These are phyloP conservation scores for Stigmatopora nigra DNA, from an alignment of 2,113 vertebrate genomes.

Conservation along the genomic window DNA sequence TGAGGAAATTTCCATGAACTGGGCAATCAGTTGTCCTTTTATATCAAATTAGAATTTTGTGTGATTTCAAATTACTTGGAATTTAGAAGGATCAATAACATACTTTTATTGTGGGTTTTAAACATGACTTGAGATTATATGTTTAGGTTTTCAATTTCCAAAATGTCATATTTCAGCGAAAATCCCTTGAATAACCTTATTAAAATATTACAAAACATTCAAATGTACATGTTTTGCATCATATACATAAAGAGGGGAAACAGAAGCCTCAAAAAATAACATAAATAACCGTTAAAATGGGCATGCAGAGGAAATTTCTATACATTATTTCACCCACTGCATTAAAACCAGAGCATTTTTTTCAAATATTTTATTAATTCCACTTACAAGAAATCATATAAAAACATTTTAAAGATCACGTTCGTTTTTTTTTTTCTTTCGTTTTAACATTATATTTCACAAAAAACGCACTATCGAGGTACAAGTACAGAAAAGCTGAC, in stretches of 20 bases:
- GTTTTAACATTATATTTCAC: slow-evolving; percentile 64
- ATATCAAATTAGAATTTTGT: slow-evolving; percentile 15
- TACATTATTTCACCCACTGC: not conserved
- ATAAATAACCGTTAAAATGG: not conserved
- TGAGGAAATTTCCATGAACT: slow-evolving; percentile 37
- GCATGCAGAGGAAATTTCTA: not conserved
- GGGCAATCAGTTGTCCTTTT: slow-evolving; percentile 1
- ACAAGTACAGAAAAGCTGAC: slow-evolving; percentile 50
- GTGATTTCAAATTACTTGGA: slow-evolving; percentile 38
- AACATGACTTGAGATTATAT: not conserved
- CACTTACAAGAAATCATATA: slow-evolving; percentile 78
- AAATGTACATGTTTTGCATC: not conserved
- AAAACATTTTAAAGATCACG: slow-evolving; percentile 64
- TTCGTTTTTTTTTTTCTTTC: slow-evolving; percentile 41
- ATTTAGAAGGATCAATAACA: slow-evolving; percentile 18
- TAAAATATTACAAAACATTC: slow-evolving; percentile 47
- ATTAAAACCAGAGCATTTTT: slow-evolving; percentile 12
- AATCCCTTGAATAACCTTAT: slow-evolving; percentile 12
- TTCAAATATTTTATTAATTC: slow-evolving; percentile 69
- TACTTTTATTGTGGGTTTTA: slow-evolving; percentile 25
- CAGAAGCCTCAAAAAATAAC: not conserved
- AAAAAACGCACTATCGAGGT: slow-evolving; percentile 61
- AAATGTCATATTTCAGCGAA: slow-evolving; percentile 21
- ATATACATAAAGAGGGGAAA: not conserved
- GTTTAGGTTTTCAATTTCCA: slow-evolving; percentile 13